phyloP scores from a whole-genome alignment of 1,140 invertebrate species.

The Bombyx mandarina region DNA sequence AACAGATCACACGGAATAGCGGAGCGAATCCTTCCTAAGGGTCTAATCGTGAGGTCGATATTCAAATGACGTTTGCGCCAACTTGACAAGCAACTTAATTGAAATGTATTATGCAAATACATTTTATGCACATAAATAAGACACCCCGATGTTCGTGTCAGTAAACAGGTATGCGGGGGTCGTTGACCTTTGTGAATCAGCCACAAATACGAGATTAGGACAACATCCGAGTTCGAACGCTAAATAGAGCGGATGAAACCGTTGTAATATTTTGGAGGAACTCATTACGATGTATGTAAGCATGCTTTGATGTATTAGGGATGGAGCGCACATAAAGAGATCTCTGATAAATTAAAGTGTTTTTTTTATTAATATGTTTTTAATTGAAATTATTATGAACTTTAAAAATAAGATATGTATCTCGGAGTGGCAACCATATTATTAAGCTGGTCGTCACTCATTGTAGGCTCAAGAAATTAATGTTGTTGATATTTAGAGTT shows the following conservation, averaged over 20 bases:
- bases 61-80: conserved; percentile 46
- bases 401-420: no score
- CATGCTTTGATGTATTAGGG: conserved; percentile 3
- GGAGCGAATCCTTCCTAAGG: not conserved
- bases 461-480: no score
- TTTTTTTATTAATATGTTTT: no score
- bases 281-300: not conserved
- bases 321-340: no score
- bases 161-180: conserved; percentile 11
- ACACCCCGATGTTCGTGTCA: conserved; percentile 8
- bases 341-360: no score
- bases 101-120: conserved; percentile 52
- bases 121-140: conserved; percentile 30
- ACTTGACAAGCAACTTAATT: conserved; percentile 47
- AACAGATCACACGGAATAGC: not conserved
- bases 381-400: no score
- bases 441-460: no score
- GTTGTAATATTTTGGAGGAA: conserved; percentile 2
- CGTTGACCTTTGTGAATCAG: conserved; percentile 34
- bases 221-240: conserved; percentile 17
- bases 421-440: no score
- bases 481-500: no score
- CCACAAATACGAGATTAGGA: conserved; percentile 41
- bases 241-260: conserved; percentile 2
- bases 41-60: conserved; percentile 42